Evolutionary conservation across 1,140 invertebrate genomes (phyloP).

Genomic region (Luehdorfia chinensis): DNA sequence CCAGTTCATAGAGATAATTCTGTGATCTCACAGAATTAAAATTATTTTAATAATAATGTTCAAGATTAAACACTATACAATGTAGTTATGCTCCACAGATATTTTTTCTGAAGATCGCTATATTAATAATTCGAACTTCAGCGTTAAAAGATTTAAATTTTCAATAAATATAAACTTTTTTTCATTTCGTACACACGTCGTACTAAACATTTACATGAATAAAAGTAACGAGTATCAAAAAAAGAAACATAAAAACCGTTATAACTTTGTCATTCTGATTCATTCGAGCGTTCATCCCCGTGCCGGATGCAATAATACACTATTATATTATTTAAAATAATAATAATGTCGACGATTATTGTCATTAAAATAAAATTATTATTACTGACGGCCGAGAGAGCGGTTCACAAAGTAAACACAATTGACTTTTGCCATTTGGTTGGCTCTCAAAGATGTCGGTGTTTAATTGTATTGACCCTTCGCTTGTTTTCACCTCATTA

Average conservation of each 20-base stretch:
- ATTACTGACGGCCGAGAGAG: conserved; percentile 34
- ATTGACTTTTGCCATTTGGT: conserved; percentile 69
- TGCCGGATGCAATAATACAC: conserved; percentile 54
- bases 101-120: too few relatives aligned
- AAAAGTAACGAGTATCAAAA: conserved; percentile 45
- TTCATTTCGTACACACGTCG: too few relatives aligned
- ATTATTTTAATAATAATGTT: too few relatives aligned
- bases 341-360: conserved; percentile 54
- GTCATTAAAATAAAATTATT: conserved; percentile 65
- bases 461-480: conserved; percentile 65
- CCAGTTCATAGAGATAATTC: too few relatives aligned
- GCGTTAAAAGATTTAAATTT: too few relatives aligned
- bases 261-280: conserved; percentile 61
- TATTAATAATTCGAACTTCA: too few relatives aligned
- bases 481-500: conserved; percentile 50
- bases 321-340: conserved; percentile 64
- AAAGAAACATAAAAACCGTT: conserved; percentile 60
- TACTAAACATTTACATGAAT: too few relatives aligned
- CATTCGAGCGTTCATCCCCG: conserved; percentile 69
- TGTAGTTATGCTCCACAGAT: too few relatives aligned
- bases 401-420: conserved; percentile 62
- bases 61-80: too few relatives aligned
- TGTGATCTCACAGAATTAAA: too few relatives aligned
- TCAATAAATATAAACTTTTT: too few relatives aligned
- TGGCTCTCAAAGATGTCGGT: conserved; percentile 55